These are phyloP conservation scores for Gasterosteus nipponicus DNA, from an alignment of 2,113 vertebrate genomes.

Conservation along the genomic window DNA sequence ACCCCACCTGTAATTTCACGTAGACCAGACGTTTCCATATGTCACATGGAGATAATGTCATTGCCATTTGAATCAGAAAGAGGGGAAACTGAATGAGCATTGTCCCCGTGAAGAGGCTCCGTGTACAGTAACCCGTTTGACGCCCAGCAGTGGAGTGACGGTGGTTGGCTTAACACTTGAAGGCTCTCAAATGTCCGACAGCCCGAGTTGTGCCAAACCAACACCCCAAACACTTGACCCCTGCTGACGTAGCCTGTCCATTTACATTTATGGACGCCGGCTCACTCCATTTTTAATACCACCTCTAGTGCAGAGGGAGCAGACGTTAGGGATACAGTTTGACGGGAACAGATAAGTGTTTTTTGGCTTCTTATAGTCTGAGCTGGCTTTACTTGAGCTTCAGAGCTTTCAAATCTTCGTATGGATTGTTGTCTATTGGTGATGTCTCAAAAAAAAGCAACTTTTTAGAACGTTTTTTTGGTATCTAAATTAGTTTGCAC, in stretches of 20 bases:
- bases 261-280: slow-evolving; percentile 80
- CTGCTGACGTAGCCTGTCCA: slow-evolving; percentile 76
- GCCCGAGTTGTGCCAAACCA: slow-evolving; percentile 78
- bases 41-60: not conserved
- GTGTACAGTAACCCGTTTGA: slow-evolving; percentile 72
- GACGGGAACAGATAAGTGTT: slow-evolving; percentile 26
- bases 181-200: slow-evolving; percentile 82
- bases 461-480: not conserved
- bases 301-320: slow-evolving; percentile 63
- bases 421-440: not conserved
- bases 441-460: not conserved
- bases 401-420: slow-evolving; percentile 12
- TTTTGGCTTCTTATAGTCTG: slow-evolving; percentile 8
- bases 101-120: slow-evolving; percentile 29
- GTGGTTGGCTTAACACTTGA: slow-evolving; percentile 71
- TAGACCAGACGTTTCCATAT: slow-evolving; percentile 19
- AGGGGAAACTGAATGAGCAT: slow-evolving; percentile 29
- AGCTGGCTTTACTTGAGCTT: slow-evolving; percentile 23
- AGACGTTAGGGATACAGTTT: slow-evolving; percentile 57
- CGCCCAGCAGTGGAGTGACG: slow-evolving; percentile 71
- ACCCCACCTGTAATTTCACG: slow-evolving; percentile 7
- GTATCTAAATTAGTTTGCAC: slow-evolving; percentile 11
- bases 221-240: slow-evolving; percentile 69
- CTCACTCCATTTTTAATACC: slow-evolving; percentile 73
- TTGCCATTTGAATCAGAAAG: slow-evolving; percentile 12